Percentiles rank a stretch among this genome's conserved stretches.
Conservation (phyloP, 2,113 vertebrate genomes). For the Circaetus cinerascens region DNA sequence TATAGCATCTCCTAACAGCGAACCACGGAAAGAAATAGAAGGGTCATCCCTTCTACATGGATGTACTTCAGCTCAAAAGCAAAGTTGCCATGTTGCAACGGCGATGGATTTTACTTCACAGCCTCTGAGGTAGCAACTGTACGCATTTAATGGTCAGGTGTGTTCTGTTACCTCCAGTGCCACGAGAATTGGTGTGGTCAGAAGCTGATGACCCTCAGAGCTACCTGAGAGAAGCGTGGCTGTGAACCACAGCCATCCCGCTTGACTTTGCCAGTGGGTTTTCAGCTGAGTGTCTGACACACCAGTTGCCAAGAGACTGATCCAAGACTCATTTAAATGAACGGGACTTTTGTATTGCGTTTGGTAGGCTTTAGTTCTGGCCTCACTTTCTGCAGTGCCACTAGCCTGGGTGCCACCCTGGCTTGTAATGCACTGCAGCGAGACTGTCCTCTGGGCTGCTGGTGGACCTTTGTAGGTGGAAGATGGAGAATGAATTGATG, state of each 20-base stretch:
- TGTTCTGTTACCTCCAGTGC: not conserved
- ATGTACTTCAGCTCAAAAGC: not conserved
- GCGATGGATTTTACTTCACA: not conserved
- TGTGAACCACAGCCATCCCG: not conserved
- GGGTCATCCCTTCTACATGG: not conserved
- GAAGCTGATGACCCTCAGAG: not conserved
- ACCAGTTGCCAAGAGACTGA: not conserved
- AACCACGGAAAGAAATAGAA: not conserved
- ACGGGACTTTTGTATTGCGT: not conserved
- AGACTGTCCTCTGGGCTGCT: not conserved
- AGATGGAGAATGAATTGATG: not conserved
- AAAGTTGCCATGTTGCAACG: not conserved
- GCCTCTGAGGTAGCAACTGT: not conserved
- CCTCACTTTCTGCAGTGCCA: not conserved
- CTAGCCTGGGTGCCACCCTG: not conserved
- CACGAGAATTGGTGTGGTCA: not conserved
- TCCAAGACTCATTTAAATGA: conserved; percentile 36
- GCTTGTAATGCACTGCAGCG: fast-evolving
- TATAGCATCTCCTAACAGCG: not conserved
- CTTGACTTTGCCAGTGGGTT: conserved; percentile 8
- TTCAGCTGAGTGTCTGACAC: not conserved
- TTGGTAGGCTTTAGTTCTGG: not conserved
- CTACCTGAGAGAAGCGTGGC: not conserved
- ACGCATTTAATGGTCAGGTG: fast-evolving
- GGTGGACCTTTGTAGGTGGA: not conserved